phyloP scores from a whole-genome alignment of 2,113 vertebrate species.

The Limanda limanda region DNA sequence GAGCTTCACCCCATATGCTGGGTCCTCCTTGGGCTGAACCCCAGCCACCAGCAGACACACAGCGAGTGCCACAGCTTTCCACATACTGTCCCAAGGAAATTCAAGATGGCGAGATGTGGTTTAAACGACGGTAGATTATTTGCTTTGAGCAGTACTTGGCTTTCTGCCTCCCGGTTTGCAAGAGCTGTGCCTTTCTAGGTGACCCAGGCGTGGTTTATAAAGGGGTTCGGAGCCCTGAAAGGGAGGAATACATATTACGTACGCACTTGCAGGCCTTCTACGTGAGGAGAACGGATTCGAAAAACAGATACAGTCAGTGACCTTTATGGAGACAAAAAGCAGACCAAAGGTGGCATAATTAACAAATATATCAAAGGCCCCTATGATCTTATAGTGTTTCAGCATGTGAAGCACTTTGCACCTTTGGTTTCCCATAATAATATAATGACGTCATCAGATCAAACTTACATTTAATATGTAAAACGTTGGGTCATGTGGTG shows the following conservation, averaged over 20 bases:
- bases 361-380: conserved; percentile 40
- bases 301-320: conserved; percentile 73
- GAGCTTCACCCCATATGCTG: conserved; percentile 85
- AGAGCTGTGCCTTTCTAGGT: conserved; percentile 54
- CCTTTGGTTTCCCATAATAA: conserved; percentile 11
- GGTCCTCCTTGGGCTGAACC: conserved; percentile 71
- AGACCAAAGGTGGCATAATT: conserved; percentile 75
- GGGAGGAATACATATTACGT: conserved; percentile 38
- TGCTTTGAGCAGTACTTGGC: conserved; percentile 31
- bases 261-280: conserved; percentile 26
- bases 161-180: conserved; percentile 44
- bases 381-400: conserved; percentile 45
- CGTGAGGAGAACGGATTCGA: conserved; percentile 63
- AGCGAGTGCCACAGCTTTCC: conserved; percentile 73
- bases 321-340: conserved; percentile 82
- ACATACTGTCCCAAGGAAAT: conserved; percentile 66
- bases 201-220: conserved; percentile 76
- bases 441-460: conserved; percentile 22
- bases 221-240: conserved; percentile 48
- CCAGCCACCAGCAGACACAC: conserved; percentile 80
- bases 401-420: conserved; percentile 34
- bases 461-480: conserved; percentile 2
- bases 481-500: conserved; percentile 11
- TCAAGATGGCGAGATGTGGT: background rate
- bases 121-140: background rate